Base-by-base conservation (phyloP, 2,797 vertebrate genomes). In the Pelochelys cantorii region DNA sequence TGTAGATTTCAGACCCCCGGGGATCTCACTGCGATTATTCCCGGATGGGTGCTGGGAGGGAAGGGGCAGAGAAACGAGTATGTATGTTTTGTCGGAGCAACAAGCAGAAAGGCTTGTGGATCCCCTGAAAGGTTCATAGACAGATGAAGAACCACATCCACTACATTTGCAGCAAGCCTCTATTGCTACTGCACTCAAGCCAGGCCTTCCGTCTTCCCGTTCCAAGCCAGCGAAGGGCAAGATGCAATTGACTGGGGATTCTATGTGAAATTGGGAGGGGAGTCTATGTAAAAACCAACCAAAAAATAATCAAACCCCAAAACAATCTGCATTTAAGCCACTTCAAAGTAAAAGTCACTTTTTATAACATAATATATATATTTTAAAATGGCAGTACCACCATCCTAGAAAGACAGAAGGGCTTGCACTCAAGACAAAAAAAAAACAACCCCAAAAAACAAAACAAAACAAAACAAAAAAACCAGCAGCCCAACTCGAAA, bases 331-430 rank as follows among this genome's bases (percentile, higher is more conserved):
- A 88, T 93, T 96, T 96, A 97, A 96, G 95, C 96, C 96, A 95
- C 95, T 97, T 97, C 93, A 95, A 97, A 97, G 93, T 95, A 96
- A 96, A 97, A 97, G 96, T 97, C 92, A 97, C 86, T 95, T 95
- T 92, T 98, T 96, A 95, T 87, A 97, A 92, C 91, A 96, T 93
- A 97, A 95, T 92, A 95, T 80, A 85, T 94, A 92, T 78, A 54
- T 97, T 96, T 96, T 96, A 97, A 97, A 98, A 98, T 97, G 97
- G 98, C 98, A 98, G 97, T 97, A 98, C 97, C 97, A 97, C 97
- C 97, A 96, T 97, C 97, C 98, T 98, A 97, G 92, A 97, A 96
- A 96, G 92, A 95, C 14, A 92, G 93, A 71, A 93, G 91, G 96
- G 92, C 95, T 97, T 95, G 83, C 94, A 84, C 83, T 89, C 95